Evolutionary conservation across 2,113 vertebrate species (phyloP), one percentile per base, ranked within the genome.

Genomic region (Octodon degus): DNA sequence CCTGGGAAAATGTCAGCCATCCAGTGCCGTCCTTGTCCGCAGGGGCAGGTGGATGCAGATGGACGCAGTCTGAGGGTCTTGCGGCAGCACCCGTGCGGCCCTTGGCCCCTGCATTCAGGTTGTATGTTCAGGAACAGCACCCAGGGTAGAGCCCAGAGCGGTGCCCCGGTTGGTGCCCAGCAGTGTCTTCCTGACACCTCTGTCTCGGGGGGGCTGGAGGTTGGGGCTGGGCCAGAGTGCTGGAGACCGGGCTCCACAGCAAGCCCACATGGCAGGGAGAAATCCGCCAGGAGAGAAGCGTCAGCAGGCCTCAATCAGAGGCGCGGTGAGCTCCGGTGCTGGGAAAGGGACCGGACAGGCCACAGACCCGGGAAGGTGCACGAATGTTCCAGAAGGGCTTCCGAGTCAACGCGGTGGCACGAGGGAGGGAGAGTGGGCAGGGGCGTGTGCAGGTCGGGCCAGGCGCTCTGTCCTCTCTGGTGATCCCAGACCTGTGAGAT

Each of bases 401-500:
- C 37, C 11, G 67, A 30, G 65, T 25, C 19, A 0, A 3, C 0
- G 37, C 17, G 16, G 55, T 2, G 68, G 24, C 32, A 25, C 7
- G 0, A 1, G 0, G 2, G 2, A 5, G 30, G 25, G 10, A 8
- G 8, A 10, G 27, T 34, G 25, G 67, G 34, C 76, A 3, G 0
- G 2, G 12, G 25, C 3, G 3, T 20, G 17, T 19, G 1, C 0
- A 0, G 0, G 37, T 11, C 9, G 17, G 65, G 7, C n/a, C 32
- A 25, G 1, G 7, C 0, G 0, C 40, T 32, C 0, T 3, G 47
- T 5, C 58, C 82, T 16, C 37, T 14, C 5, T 3, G 1, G 1
- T 11, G 22, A 50, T 7, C 55, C 9, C 30, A 32, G 7, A 22
- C 14, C 20, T 17, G 32, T 2, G 60, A 4, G 20, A 62, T 2